Conservation (phyloP, 1,140 invertebrate genomes). For the silkworm (Bombyx mori) region ASM3026992v2 NC_085115.1:12736501-12737000, state of each 20-base stretch:
- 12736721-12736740: constrained; percentile 58
- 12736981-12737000: constrained; percentile 73
- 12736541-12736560: constrained; percentile 41
- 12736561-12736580: constrained; percentile 65
- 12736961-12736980: constrained; percentile 73
- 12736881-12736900: constrained; percentile 68
- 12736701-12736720: constrained; percentile 71
- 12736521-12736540: constrained; percentile 32
- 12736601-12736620: constrained; percentile 54
- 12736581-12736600: constrained; percentile 68
- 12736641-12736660: constrained; percentile 59
- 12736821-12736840: constrained; percentile 47
- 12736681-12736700: constrained; percentile 69
- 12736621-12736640: constrained; percentile 51
- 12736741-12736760: constrained; percentile 42
- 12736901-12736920: constrained; percentile 67
- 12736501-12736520: constrained; percentile 16
- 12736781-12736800: constrained; percentile 21
- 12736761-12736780: constrained; percentile 43
- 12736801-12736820: constrained; percentile 27
- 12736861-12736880: constrained; percentile 65
- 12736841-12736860: constrained; percentile 63
- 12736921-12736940: constrained; percentile 74
- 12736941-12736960: constrained; percentile 75
- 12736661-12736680: constrained; percentile 66